Evolutionary conservation across 2,113 vertebrate species (phyloP).

Genomic region (Gymnorhina tibicen): DNA sequence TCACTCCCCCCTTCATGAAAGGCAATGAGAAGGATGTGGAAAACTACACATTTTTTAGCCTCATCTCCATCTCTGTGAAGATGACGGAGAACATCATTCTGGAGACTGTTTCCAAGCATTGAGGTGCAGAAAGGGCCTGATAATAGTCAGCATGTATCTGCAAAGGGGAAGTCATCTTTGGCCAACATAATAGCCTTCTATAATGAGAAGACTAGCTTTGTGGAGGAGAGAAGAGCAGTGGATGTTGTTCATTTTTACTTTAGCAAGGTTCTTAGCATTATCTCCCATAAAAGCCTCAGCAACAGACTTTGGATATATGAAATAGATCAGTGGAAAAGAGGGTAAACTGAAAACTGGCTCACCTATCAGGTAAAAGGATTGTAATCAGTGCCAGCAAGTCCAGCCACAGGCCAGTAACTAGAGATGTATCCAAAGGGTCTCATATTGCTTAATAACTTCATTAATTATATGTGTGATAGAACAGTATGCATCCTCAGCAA

Average conservation of each 20-base stretch:
- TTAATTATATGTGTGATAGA: not conserved
- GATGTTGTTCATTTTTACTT: not conserved
- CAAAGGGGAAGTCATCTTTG: not conserved
- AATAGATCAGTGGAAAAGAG: not conserved
- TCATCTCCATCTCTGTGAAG: not conserved
- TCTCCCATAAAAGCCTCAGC: not conserved
- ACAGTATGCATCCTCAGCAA: not conserved
- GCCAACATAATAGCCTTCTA: not conserved
- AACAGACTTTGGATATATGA: not conserved
- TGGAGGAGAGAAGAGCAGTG: not conserved
- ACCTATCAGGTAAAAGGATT: not conserved
- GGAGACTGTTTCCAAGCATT: not conserved
- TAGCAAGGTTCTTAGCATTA: not conserved
- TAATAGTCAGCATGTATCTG: not conserved
- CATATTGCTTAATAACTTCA: not conserved
- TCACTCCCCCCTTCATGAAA: not conserved
- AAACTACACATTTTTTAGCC: not conserved
- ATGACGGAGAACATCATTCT: not conserved
- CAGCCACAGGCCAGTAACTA: not conserved
- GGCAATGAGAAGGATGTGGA: not conserved
- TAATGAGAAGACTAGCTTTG: not conserved
- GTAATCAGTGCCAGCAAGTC: not conserved
- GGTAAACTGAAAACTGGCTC: not conserved
- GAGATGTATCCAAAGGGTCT: not conserved
- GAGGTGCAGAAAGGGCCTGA: not conserved